Percentiles rank a stretch among this genome's conserved stretches.
Conservation (phyloP, 1,140 invertebrate genomes). For the Lepidostoma basale region DNA sequence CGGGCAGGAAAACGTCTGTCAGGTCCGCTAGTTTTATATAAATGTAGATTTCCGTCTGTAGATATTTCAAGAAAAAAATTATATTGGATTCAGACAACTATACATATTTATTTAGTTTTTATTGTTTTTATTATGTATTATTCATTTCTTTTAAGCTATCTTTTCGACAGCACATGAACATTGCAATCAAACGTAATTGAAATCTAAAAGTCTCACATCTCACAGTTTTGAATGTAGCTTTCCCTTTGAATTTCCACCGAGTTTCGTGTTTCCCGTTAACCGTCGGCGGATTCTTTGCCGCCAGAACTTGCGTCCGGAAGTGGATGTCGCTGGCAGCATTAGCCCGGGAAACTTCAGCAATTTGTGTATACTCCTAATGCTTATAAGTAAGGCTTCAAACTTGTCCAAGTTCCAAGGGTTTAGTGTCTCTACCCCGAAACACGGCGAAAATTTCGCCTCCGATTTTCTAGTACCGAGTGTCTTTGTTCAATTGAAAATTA, state of each 20-base stretch:
- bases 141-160: too few relatives aligned
- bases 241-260: not conserved
- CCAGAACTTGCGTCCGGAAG: conserved; percentile 38
- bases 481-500: conserved; percentile 20
- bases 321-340: conserved; percentile 41
- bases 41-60: too few relatives aligned
- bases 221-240: not conserved
- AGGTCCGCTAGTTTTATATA: too few relatives aligned
- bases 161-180: too few relatives aligned
- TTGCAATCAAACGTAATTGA: too few relatives aligned
- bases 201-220: too few relatives aligned
- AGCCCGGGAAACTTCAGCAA: conserved; percentile 41
- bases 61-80: too few relatives aligned
- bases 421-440: conserved; percentile 20
- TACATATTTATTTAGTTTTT: too few relatives aligned
- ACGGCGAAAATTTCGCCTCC: not conserved
- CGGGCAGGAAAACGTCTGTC: too few relatives aligned
- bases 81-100: too few relatives aligned
- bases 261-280: conserved; percentile 16
- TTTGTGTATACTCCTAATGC: conserved; percentile 43
- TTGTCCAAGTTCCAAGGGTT: conserved; percentile 31
- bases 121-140: too few relatives aligned
- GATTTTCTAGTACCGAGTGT: not conserved
- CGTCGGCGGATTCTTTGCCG: conserved; percentile 10
- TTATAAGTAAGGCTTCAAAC: conserved; percentile 35